Evolutionary conservation across 2,888 invertebrate genomes (phyloP), one percentile per base, ranked within the genome.

Genomic region (Athalia rosae): DNA sequence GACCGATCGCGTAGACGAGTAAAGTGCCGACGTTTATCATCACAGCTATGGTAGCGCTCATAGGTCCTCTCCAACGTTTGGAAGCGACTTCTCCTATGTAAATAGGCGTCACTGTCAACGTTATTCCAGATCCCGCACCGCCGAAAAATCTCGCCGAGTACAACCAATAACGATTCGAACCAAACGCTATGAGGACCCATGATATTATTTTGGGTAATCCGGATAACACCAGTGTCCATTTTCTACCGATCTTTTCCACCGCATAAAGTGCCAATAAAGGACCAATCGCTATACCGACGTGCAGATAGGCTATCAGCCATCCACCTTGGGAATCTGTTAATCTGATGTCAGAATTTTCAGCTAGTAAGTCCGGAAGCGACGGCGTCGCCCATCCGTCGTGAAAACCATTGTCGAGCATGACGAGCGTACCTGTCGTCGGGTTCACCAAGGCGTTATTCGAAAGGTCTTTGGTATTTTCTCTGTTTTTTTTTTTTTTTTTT

Each of bases 331-430:
- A 81, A 15, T 77, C 61, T 6, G 83, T 82, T 56, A 87, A 77
- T 4, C 62, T 78, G 45, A 82, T 80, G 5, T 67, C 77, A 4
- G 87, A 84, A 62, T 89, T 88, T 3, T 85, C 84, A n/a, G 15
- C 15, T 28, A 61, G 28, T 78, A 89, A 86, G 80, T 88, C 88
- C 9, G 87, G 87, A 45, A 90, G 81, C 77, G 86, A 87, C 13
- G 89, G 87, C 0, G 89, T 88, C 69, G 87, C 86, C 89, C 89
- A 90, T 80, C 89, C 89, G 77, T 90, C 89, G 77, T 89, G 86
- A 67, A 90, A 84, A 58, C 89, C 89, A 71, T 88, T 87, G 79
- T 89, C 89, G 81, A 89, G 81, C 79, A 89, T 84, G 53, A 89
- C 82, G 48, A 90, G 83, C 80, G 89, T 89, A 82, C 89, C 89